Evolutionary conservation across 2,888 invertebrate species (phyloP).

Genomic region (Quadroppia sp.): DNA sequence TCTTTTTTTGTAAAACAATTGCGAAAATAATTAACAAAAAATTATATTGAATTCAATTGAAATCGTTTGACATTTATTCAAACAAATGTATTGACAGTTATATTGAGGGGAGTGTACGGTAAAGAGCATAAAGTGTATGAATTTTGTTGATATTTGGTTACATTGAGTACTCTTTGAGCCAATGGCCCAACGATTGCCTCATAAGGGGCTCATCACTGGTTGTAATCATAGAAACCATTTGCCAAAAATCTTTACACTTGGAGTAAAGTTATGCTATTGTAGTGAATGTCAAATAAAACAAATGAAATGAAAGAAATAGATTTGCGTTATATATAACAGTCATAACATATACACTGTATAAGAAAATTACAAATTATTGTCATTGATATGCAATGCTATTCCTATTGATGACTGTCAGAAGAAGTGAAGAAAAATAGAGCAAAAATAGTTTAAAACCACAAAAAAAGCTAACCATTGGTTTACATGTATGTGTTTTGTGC

Average conservation of each 20-base stretch:
- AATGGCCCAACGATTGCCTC: background rate
- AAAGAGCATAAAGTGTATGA: too few species aligned
- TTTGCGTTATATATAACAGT: background rate
- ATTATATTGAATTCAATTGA: too few species aligned
- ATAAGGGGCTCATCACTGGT: background rate
- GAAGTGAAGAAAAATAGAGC: background rate
- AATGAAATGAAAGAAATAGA: constrained; percentile 29
- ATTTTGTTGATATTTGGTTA: too few species aligned
- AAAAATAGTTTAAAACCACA: constrained; percentile 24
- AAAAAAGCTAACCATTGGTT: constrained; percentile 11
- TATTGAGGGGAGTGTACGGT: too few species aligned
- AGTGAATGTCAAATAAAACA: constrained; percentile 6
- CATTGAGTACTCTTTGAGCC: too few species aligned
- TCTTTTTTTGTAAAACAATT: too few species aligned
- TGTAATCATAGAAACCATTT: background rate
- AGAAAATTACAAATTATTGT: background rate
- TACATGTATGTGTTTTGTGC: constrained; percentile 8
- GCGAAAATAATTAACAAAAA: too few species aligned
- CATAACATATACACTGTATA: too few species aligned
- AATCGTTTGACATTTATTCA: too few species aligned
- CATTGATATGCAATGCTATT: background rate
- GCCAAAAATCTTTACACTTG: too few species aligned
- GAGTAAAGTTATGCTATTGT: too few species aligned
- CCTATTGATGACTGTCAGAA: background rate
- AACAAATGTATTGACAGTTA: too few species aligned